Base-by-base conservation (phyloP, 1,140 invertebrate genomes). In the Drosophila simulans region DNA sequence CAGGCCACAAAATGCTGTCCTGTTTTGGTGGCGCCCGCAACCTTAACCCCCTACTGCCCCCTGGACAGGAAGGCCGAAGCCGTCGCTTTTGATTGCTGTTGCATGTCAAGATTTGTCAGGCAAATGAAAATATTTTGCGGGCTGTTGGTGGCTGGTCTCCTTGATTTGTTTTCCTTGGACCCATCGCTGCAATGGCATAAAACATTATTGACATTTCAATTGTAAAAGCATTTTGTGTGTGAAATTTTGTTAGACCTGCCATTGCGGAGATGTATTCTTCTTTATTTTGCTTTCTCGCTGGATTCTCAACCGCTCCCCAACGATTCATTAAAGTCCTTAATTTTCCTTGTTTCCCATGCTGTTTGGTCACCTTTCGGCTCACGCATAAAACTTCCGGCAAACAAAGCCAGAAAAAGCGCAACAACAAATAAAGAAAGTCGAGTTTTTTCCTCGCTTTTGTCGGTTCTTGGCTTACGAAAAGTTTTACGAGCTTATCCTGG, bases 141-240 rank as follows among this genome's bases (percentile, higher is more conserved):
- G 27, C 22, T n/a, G 40, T 31, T 31, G 43, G 25, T 7, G 51
- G 35, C 10, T 8, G 8, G 8, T 1, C 12, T 5, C 10, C 40
- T 53, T 20, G 37, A 13, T 46, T 39, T 27, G 34, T 66, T 75
- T 65, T 35, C 12, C 43, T 55, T 45, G 39, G 15, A 53, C 12
- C 54, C 78, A 68, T 20, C 63, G 45, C 59, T 76, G 68, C 83
- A 82, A 76, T 84, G 76, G 73, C 80, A 80, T 89, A 89, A 88
- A 88, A 88, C 76, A 88, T 89, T 88, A 88, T 88, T 89, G 84
- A 84, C 84, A 89, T 88, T 89, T 88, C 84, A 88, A 89, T 88
- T 84, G 80, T 78, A 77, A 66, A 77, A 83, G 60, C 60, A 57
- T 80, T 86, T 77, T 81, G 75, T 82, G 79, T 72, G 81, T 62